Conservation (phyloP, 2,888 invertebrate genomes). For the Drosophila paranaensis region DNA sequence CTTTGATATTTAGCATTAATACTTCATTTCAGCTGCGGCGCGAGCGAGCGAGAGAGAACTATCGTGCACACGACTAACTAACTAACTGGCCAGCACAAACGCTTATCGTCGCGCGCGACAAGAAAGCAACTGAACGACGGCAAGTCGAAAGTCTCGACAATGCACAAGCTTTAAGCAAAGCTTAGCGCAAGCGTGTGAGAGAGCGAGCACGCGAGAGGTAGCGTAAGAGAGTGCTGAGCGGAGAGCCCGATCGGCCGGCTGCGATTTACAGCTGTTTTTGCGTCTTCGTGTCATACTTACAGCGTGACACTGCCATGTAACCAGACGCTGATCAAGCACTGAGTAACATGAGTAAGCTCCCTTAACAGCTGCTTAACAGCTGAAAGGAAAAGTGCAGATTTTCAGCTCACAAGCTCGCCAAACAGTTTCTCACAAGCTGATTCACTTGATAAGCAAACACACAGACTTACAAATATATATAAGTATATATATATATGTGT, state of each 20-base stretch:
- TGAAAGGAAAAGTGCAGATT: constrained; percentile 59
- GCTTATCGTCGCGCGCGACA: constrained; percentile 61
- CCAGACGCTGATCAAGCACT: neutral
- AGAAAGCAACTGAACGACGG: constrained; percentile 58
- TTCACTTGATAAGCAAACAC: constrained; percentile 16
- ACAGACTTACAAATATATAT: neutral
- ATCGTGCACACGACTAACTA: constrained; percentile 39
- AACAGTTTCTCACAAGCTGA: constrained; percentile 20
- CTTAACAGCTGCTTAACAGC: constrained; percentile 28
- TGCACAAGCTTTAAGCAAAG: constrained; percentile 62
- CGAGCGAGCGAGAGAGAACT: constrained; percentile 26
- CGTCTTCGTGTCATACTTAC: constrained; percentile 2
- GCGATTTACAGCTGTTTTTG: constrained; percentile 46
- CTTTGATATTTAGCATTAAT: constrained; percentile 38
- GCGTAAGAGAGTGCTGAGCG: constrained; percentile 8
- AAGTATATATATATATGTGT: neutral
- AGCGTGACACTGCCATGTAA: constrained; percentile 1
- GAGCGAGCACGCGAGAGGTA: constrained; percentile 8
- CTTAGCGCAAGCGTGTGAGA: constrained; percentile 23
- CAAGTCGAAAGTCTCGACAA: constrained; percentile 48
- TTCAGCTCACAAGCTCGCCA: constrained; percentile 33
- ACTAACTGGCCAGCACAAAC: constrained; percentile 17
- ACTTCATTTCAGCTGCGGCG: constrained; percentile 37
- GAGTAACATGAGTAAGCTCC: neutral
- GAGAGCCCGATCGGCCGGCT: constrained; percentile 9